These are phyloP conservation scores for Papilio machaon DNA, from an alignment of 1,140 invertebrate species.

Conservation along the genomic window DNA sequence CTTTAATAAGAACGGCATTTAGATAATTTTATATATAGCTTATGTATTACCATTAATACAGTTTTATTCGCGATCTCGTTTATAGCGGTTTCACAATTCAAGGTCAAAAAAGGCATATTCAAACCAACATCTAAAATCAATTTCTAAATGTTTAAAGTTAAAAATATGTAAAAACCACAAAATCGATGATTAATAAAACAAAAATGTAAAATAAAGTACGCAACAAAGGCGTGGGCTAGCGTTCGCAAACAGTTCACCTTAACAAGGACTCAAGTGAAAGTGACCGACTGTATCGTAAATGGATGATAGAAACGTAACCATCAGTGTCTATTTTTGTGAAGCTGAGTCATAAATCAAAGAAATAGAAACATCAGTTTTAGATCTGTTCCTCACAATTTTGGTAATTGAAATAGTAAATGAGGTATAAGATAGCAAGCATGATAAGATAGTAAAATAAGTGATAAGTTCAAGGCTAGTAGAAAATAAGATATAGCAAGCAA, in stretches of 20 bases:
- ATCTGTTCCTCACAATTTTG: too few relatives aligned
- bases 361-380: neutral
- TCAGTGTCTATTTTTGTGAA: neutral
- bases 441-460: too few relatives aligned
- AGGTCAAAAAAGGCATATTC: too few relatives aligned
- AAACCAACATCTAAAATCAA: too few relatives aligned
- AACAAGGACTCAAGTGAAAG: conserved; percentile 16
- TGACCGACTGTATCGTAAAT: conserved; percentile 10
- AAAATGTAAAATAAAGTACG: neutral
- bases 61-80: too few relatives aligned
- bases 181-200: neutral
- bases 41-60: too few relatives aligned
- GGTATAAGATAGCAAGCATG: too few relatives aligned
- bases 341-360: neutral
- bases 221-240: conserved; percentile 1
- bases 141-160: neutral
- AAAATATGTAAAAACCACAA: neutral
- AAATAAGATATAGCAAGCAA: too few relatives aligned
- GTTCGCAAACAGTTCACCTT: conserved; percentile 1
- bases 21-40: conserved; percentile 6
- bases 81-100: too few relatives aligned
- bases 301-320: conserved; percentile 5
- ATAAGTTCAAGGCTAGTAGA: too few relatives aligned
- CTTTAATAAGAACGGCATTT: neutral
- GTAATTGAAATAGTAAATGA: too few relatives aligned